phyloP scores from a whole-genome alignment of 2,113 vertebrate species.

The Hassar affinis region DNA sequence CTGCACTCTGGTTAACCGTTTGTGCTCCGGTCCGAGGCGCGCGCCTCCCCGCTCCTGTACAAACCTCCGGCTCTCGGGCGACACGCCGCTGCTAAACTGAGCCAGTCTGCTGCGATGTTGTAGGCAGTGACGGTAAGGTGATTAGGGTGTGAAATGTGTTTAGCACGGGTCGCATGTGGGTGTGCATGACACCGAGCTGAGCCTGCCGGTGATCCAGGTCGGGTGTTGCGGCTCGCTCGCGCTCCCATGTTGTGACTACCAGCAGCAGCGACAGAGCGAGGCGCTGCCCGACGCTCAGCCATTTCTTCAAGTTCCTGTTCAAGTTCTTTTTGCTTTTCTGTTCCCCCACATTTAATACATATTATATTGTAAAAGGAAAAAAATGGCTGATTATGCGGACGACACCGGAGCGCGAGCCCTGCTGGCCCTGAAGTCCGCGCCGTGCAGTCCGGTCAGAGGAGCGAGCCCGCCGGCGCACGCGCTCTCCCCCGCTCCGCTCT shows the following conservation, averaged over 20 bases:
- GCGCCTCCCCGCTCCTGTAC: not conserved
- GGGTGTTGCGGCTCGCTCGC: constrained; percentile 50
- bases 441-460: constrained; percentile 81
- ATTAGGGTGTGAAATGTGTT: not conserved
- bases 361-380: constrained; percentile 33
- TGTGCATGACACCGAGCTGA: not conserved
- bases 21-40: not conserved
- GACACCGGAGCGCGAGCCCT: constrained; percentile 87
- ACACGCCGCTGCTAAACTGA: not conserved
- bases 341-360: constrained; percentile 4
- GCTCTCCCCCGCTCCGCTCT: constrained; percentile 67
- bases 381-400: constrained; percentile 87
- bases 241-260: constrained; percentile 74
- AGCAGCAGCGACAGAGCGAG: constrained; percentile 69
- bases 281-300: constrained; percentile 57
- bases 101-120: rapidly evolving
- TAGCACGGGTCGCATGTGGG: not conserved
- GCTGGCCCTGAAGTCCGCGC: constrained; percentile 84
- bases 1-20: constrained; percentile 54
- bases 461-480: constrained; percentile 68
- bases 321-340: constrained; percentile 6
- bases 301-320: constrained; percentile 49
- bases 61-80: rapidly evolving
- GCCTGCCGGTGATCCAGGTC: constrained; percentile 51
- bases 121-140: not conserved